Conservation (phyloP, 1,140 invertebrate genomes). For the Zaprionus camerounensis region DNA sequence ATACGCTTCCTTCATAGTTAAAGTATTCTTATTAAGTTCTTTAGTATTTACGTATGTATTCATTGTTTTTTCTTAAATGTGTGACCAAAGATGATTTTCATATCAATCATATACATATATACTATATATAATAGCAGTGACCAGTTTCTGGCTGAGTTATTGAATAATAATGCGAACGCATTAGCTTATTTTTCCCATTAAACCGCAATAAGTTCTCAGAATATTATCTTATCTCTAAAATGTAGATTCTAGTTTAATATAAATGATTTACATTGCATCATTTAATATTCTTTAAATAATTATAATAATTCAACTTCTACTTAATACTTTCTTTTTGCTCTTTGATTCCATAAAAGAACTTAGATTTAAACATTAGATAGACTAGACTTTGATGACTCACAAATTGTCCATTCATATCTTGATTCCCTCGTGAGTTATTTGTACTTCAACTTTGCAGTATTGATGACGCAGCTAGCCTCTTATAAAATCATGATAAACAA, state of each 20-base stretch:
- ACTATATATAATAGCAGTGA: not conserved
- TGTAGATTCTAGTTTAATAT: not conserved
- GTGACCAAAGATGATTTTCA: too few species aligned
- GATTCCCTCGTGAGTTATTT: not conserved
- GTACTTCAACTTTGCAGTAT: not conserved
- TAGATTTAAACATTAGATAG: not conserved
- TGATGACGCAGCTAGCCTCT: not conserved
- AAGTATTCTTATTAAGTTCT: not conserved
- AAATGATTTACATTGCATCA: not conserved
- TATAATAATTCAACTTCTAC: not conserved
- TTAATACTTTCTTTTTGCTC: not conserved
- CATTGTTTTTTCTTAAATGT: not conserved
- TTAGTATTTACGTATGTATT: not conserved
- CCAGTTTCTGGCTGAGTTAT: not conserved
- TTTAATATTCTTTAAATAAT: not conserved
- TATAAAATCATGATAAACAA: not conserved
- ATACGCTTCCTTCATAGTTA: not conserved
- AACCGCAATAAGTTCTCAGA: not conserved
- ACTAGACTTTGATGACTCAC: not conserved
- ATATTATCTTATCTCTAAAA: not conserved
- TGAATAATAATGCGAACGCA: too few species aligned
- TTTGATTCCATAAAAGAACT: not conserved
- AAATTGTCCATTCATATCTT: not conserved
- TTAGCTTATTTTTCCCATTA: not conserved
- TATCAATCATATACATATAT: not conserved